phyloP scores from a whole-genome alignment of 2,113 vertebrate species.

The Rhabdomys dilectus region DNA sequence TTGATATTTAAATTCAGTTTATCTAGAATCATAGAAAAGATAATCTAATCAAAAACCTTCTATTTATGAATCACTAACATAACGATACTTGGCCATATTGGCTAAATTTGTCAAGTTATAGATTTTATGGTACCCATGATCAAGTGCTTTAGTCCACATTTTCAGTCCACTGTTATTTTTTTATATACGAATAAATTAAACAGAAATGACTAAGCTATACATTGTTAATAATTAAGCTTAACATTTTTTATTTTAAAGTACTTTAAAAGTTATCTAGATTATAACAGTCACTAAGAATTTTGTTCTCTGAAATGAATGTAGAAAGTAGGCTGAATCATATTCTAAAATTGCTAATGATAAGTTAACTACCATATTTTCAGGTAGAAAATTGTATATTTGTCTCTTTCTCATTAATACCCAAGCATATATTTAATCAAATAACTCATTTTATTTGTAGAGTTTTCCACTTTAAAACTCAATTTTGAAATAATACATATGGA shows the following conservation, averaged over 20 bases:
- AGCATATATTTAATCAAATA: slow-evolving; percentile 13
- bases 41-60: not conserved
- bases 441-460: not conserved
- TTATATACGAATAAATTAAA: not conserved
- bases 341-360: slow-evolving; percentile 10
- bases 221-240: not conserved
- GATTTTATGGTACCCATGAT: not conserved
- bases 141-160: not conserved
- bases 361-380: not conserved
- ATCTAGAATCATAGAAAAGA: not conserved
- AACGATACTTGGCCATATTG: not conserved
- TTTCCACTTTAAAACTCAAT: slow-evolving; percentile 11
- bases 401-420: not conserved
- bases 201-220: not conserved
- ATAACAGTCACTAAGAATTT: not conserved
- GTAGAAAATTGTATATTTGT: not conserved
- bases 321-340: not conserved
- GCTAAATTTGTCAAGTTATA: not conserved
- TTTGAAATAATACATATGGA: not conserved
- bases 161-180: not conserved
- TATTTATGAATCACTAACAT: not conserved
- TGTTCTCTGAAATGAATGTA: not conserved
- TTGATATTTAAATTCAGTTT: slow-evolving; percentile 48
- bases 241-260: not conserved
- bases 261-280: not conserved